Conservation (phyloP, 2,113 vertebrate species). For the Perca fluviatilis region DNA sequence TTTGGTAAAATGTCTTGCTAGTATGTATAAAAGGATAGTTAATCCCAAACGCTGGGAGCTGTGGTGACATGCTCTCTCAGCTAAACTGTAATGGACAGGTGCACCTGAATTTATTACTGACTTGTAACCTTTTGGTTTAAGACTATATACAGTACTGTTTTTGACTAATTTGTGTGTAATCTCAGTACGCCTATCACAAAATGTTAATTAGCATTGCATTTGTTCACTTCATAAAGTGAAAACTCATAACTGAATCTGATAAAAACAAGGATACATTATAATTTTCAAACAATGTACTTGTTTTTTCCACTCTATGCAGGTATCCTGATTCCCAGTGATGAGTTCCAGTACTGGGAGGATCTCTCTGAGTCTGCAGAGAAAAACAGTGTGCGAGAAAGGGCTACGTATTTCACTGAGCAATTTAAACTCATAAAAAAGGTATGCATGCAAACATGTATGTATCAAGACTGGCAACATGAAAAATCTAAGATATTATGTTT, state of each 20-base stretch:
- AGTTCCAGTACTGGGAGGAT: constrained; percentile 95
- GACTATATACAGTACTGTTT: neutral
- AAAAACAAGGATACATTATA: neutral
- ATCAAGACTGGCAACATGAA: neutral
- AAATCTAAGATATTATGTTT: neutral
- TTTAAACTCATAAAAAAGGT: constrained; percentile 93
- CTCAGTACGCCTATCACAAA: neutral
- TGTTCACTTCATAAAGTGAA: neutral
- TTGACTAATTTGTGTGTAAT: neutral
- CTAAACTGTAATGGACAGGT: neutral
- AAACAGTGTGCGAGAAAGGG: constrained; percentile 88
- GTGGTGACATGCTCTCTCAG: neutral
- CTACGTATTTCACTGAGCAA: constrained; percentile 88
- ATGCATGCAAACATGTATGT: neutral
- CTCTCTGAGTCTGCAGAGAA: constrained; percentile 86
- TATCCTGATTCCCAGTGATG: constrained; percentile 93
- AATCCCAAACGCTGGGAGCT: no score
- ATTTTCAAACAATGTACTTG: neutral
- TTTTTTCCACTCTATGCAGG: constrained; percentile 76
- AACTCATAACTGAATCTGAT: neutral
- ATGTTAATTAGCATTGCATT: neutral
- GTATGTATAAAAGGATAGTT: neutral
- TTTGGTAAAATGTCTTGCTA: neutral
- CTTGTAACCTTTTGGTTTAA: neutral
- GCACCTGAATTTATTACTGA: no score